phyloP scores from a whole-genome alignment of 2,797 vertebrate species.

The Gymnodraco acuticeps region DNA sequence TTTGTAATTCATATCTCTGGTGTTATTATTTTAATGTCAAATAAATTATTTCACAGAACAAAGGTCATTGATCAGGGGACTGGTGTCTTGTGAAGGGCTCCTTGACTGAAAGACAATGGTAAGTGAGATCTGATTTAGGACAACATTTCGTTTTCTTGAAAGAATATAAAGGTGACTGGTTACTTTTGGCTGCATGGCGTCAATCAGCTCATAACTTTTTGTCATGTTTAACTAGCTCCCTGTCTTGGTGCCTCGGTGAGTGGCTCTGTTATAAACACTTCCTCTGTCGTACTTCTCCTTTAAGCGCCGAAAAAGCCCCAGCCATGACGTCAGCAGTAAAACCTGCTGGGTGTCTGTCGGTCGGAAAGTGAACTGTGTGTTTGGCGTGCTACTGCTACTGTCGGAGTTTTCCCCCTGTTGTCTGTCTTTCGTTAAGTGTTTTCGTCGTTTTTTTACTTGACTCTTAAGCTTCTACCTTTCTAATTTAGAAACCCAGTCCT shows the following conservation, averaged over 20 bases:
- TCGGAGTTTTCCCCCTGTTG: constrained; percentile 55
- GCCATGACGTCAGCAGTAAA: constrained; percentile 81
- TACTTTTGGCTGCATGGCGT: background rate
- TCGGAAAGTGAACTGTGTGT: constrained; percentile 77
- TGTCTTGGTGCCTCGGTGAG: no score
- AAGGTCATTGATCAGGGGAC: no score
- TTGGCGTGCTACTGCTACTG: constrained; percentile 48
- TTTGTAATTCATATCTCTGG: no score
- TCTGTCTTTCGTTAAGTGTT: constrained; percentile 44
- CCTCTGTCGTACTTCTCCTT: constrained; percentile 65
- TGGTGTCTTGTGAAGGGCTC: no score
- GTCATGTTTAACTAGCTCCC: background rate
- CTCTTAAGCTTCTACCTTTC: background rate
- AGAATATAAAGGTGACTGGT: background rate
- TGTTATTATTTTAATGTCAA: no score
- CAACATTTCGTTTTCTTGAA: background rate
- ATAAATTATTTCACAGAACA: no score
- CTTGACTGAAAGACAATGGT: no score
- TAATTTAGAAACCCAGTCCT: background rate
- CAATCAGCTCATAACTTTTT: background rate
- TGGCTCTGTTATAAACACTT: constrained; percentile 7
- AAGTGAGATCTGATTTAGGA: no score
- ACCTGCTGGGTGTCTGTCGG: constrained; percentile 68
- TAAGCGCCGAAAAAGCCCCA: constrained; percentile 55
- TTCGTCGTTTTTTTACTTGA: constrained; percentile 29